phyloP scores from a whole-genome alignment of 2,113 vertebrate species.

The Antechinus flavipes region DNA sequence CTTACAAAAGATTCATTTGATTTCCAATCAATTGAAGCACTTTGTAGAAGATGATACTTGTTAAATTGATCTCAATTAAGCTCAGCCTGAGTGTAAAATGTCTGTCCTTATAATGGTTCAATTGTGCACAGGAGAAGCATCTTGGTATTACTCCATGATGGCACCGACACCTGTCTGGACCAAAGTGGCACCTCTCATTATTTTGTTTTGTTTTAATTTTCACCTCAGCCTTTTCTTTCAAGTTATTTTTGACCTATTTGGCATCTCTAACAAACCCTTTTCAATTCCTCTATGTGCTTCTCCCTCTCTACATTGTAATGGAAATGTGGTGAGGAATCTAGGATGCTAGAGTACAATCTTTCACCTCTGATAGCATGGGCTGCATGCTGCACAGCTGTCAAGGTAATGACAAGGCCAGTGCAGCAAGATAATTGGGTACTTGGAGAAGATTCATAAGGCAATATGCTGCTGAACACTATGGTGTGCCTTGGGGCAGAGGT shows the following conservation, averaged over 20 bases:
- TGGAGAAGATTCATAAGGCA: slow-evolving; percentile 88
- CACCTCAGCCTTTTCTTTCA: slow-evolving; percentile 77
- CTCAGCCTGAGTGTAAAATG: slow-evolving; percentile 45
- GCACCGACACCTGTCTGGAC: slow-evolving; percentile 62
- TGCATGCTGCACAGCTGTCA: slow-evolving; percentile 81
- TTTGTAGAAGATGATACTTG: slow-evolving; percentile 56
- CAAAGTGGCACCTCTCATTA: slow-evolving; percentile 35
- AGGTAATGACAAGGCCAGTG: slow-evolving; percentile 80
- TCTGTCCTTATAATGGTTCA: slow-evolving; percentile 35
- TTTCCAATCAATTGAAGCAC: slow-evolving; percentile 69
- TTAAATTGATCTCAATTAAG: slow-evolving; percentile 75
- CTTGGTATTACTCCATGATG: slow-evolving; percentile 25
- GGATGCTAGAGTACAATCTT: slow-evolving; percentile 75
- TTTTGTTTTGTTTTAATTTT: slow-evolving; percentile 63
- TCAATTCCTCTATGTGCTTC: not conserved
- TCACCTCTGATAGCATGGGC: slow-evolving; percentile 82
- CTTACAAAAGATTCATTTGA: slow-evolving; percentile 60
- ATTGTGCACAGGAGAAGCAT: slow-evolving; percentile 18
- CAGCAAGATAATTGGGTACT: slow-evolving; percentile 87
- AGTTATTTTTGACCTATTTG: slow-evolving; percentile 69
- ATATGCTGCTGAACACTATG: slow-evolving; percentile 74
- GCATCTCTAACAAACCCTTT: slow-evolving; percentile 72
- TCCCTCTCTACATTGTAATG: slow-evolving; percentile 72
- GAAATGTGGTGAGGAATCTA: slow-evolving; percentile 67
- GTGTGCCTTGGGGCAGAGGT: slow-evolving; percentile 80